Percentiles rank a stretch among this genome's conserved stretches.
phyloP scores from a whole-genome alignment of 2,797 vertebrate genomes.

The Diplodus puntazzo region DNA sequence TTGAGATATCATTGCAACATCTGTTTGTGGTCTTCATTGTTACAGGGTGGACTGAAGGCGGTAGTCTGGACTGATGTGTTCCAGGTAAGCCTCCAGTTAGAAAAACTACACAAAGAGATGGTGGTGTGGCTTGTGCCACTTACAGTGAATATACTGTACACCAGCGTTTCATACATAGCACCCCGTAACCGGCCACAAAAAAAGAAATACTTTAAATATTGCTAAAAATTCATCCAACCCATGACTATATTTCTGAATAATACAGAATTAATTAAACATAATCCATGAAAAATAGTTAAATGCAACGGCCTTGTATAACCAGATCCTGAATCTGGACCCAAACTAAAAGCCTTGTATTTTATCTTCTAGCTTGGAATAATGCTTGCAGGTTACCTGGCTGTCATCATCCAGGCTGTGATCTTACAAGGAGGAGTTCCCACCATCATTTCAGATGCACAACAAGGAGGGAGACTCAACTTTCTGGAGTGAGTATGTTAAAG shows the following conservation, averaged over 20 bases:
- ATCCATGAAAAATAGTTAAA: not conserved
- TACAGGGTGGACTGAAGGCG: conserved; percentile 94
- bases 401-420: conserved; percentile 88
- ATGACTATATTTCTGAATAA: not conserved
- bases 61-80: conserved; percentile 98
- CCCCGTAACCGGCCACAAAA: not conserved
- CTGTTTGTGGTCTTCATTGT: conserved; percentile 51
- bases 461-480: conserved; percentile 91
- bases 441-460: conserved; percentile 88
- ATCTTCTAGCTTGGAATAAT: conserved; percentile 69
- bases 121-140: not conserved
- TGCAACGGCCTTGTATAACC: not conserved
- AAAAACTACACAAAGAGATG: not conserved
- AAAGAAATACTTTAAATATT: not conserved
- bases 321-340: not conserved
- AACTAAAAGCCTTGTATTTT: conserved; percentile 60
- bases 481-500: conserved; percentile 87
- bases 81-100: conserved; percentile 85
- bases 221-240: not conserved
- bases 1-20: too few relatives aligned
- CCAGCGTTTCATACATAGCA: not conserved
- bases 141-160: not conserved
- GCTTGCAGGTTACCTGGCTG: conserved; percentile 90
- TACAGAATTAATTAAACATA: not conserved
- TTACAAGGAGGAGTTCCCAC: conserved; percentile 86